Conservation (phyloP, 1,140 invertebrate species). For the Luehdorfia chinensis region DNA sequence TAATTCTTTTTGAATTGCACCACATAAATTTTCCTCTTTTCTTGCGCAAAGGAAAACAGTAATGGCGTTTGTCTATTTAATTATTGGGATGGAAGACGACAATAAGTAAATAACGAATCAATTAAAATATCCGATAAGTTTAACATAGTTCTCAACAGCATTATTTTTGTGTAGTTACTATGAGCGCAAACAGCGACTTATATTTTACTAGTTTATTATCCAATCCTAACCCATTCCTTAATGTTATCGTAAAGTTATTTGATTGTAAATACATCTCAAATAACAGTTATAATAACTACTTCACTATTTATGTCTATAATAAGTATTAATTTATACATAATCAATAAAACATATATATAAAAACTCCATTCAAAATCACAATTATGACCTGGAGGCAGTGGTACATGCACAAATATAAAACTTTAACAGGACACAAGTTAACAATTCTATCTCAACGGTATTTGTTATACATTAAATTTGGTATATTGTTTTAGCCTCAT, state of each 20-base stretch:
- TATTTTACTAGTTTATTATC: constrained; percentile 14
- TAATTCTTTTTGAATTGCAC: too few species aligned
- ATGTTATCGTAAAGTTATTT: constrained; percentile 18
- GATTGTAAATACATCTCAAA: constrained; percentile 26
- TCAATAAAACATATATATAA: constrained; percentile 43
- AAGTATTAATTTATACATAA: constrained; percentile 29
- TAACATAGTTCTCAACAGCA: neutral
- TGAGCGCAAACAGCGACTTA: constrained; percentile 27
- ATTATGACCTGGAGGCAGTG: constrained; percentile 65
- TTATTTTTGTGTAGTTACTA: constrained; percentile 7
- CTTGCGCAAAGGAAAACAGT: too few species aligned
- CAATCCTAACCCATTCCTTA: neutral
- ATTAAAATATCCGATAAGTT: constrained; percentile 1
- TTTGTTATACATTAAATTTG: constrained; percentile 20
- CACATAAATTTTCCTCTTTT: too few species aligned
- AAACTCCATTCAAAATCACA: constrained; percentile 47
- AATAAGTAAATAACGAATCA: constrained; percentile 13
- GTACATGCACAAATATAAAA: constrained; percentile 47
- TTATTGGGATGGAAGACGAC: too few species aligned
- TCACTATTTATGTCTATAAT: constrained; percentile 19
- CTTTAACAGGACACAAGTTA: constrained; percentile 38
- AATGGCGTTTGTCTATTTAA: too few species aligned
- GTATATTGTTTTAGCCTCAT: constrained; percentile 21
- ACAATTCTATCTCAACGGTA: too few species aligned
- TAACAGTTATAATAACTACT: constrained; percentile 21